phyloP scores from a whole-genome alignment of 2,797 vertebrate species.

The Erpetoichthys calabaricus region DNA sequence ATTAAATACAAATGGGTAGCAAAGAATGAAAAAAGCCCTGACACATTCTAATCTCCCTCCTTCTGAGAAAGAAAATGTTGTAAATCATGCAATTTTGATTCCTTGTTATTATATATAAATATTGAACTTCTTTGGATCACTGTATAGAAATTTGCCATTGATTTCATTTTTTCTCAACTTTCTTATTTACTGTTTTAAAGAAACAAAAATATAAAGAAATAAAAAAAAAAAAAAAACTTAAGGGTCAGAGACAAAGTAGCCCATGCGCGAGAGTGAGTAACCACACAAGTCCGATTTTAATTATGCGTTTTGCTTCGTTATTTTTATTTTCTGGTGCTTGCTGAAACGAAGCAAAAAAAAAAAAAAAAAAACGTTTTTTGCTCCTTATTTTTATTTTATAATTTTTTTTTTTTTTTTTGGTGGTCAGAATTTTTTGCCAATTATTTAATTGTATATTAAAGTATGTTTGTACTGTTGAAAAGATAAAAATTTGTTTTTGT shows the following conservation, averaged over 20 bases:
- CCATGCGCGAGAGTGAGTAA: too few relatives aligned
- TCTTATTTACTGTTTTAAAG: constrained; percentile 72
- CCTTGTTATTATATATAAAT: constrained; percentile 60
- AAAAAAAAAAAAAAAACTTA: too few relatives aligned
- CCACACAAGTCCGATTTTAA: too few relatives aligned
- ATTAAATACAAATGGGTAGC: constrained; percentile 57
- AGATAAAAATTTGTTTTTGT: constrained; percentile 20
- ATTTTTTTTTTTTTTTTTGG: constrained; percentile 44
- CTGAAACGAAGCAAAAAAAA: constrained; percentile 40
- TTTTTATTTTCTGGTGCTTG: constrained; percentile 54
- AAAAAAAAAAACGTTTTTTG: constrained; percentile 38
- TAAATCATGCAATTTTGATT: constrained; percentile 73
- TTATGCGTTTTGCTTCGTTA: constrained; percentile 48
- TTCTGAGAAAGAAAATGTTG: constrained; percentile 35
- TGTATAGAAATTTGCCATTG: constrained; percentile 74
- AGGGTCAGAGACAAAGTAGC: too few relatives aligned
- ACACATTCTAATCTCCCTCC: constrained; percentile 18
- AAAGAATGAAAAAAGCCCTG: constrained; percentile 54
- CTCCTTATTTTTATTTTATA: constrained; percentile 53
- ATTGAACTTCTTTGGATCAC: constrained; percentile 48
- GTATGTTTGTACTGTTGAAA: constrained; percentile 69
- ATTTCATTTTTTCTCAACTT: constrained; percentile 25
- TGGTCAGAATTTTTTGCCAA: constrained; percentile 53
- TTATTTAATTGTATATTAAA: constrained; percentile 77
- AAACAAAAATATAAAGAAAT: too few relatives aligned